Percentiles rank a stretch among this genome's conserved stretches.
Evolutionary conservation across 2,797 vertebrate genomes (phyloP).

Genomic region (Galago senegalensis): DNA sequence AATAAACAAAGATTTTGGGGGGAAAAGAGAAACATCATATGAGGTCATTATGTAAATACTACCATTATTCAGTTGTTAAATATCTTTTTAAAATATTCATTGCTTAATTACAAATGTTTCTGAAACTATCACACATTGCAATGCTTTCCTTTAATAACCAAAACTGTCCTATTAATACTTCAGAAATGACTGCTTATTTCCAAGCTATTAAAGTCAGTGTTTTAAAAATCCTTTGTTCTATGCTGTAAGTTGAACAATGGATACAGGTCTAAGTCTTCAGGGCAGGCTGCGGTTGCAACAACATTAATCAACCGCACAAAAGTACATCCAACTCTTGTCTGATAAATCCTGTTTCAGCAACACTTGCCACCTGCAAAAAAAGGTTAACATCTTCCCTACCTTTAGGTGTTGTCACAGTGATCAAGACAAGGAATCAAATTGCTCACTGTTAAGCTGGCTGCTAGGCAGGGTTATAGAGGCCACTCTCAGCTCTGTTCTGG

Average conservation of each 20-base stretch:
- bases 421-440: background rate
- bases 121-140: background rate
- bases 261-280: background rate
- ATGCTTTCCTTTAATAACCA: background rate
- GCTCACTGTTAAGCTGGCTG: accelerated
- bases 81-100: background rate
- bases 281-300: background rate
- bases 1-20: background rate
- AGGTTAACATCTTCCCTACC: background rate
- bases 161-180: background rate
- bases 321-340: background rate
- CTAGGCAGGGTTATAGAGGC: background rate
- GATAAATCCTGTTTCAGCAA: background rate
- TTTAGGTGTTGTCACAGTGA: background rate
- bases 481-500: background rate
- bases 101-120: background rate
- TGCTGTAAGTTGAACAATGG: background rate
- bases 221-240: background rate
- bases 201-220: background rate
- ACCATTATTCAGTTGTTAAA: background rate
- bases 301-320: background rate
- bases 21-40: background rate
- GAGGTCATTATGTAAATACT: background rate
- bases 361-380: background rate
- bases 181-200: background rate